phyloP scores from a whole-genome alignment of 2,113 vertebrate genomes.

The Phylloscopus trochilus region DNA sequence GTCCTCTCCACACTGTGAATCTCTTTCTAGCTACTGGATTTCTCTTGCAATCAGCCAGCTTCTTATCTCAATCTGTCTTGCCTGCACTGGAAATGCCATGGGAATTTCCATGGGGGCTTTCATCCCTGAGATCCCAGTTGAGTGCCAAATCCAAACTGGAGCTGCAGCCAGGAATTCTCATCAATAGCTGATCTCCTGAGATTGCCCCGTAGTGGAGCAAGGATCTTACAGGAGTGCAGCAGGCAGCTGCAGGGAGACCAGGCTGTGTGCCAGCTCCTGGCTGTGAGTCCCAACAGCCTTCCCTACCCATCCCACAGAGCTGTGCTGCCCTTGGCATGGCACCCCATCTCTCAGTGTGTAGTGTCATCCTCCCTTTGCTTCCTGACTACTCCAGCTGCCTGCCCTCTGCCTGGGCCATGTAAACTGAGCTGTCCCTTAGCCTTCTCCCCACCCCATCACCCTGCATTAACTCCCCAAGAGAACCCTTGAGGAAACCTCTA shows the following conservation, averaged over 20 bases:
- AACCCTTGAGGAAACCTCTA: background rate
- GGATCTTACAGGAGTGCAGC: background rate
- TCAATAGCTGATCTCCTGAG: background rate
- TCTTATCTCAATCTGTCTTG: background rate
- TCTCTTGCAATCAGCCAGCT: background rate
- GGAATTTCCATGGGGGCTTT: background rate
- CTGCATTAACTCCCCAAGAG: background rate
- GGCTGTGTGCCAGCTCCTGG: background rate
- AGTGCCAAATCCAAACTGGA: background rate
- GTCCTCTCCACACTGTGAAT: background rate
- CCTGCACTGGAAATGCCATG: background rate
- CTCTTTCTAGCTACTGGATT: background rate
- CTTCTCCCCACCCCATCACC: background rate
- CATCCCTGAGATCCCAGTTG: background rate
- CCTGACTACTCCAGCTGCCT: background rate
- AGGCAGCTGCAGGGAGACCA: background rate
- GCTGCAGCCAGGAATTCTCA: background rate
- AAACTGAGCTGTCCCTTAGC: background rate
- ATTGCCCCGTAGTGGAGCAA: accelerated
- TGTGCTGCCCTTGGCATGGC: background rate
- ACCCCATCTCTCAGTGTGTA: accelerated
- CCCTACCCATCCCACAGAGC: background rate
- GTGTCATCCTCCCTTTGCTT: background rate
- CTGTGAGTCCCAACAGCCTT: background rate
- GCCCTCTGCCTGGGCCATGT: background rate